Evolutionary conservation across 2,113 vertebrate species (phyloP).

Genomic region (Nettapus auritus): DNA sequence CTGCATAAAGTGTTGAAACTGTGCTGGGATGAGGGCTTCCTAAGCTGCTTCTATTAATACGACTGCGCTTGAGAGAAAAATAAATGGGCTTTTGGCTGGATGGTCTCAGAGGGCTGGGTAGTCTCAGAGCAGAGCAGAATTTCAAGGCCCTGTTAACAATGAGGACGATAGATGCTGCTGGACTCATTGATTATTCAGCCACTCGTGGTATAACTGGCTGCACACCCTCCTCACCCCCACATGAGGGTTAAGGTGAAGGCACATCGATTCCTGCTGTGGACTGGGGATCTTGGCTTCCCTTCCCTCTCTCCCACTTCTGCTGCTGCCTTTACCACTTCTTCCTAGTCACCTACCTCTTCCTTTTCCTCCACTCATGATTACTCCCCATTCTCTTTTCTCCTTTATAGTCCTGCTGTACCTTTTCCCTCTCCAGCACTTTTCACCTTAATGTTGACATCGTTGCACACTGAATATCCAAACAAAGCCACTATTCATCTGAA

Average conservation of each 20-base stretch:
- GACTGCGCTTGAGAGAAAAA: not conserved
- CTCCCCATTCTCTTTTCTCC: not conserved
- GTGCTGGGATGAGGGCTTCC: not conserved
- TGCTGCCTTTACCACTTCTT: not conserved
- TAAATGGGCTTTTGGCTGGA: not conserved
- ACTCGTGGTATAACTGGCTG: not conserved
- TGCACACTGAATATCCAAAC: not conserved
- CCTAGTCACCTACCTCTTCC: not conserved
- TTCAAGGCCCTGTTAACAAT: constrained; percentile 21
- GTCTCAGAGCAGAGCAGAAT: not conserved
- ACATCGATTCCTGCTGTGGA: not conserved
- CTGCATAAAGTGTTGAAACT: constrained; percentile 58
- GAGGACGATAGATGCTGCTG: not conserved
- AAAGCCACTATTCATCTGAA: not conserved
- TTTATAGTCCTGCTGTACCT: not conserved
- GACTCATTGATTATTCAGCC: not conserved
- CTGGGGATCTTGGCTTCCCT: not conserved
- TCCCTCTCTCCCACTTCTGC: not conserved
- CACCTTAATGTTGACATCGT: not conserved
- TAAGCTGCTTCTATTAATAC: constrained; percentile 48
- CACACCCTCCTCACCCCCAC: not conserved
- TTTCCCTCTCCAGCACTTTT: not conserved
- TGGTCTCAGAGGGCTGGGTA: constrained; percentile 11
- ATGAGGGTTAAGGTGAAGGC: not conserved
- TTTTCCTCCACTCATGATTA: not conserved